These are phyloP conservation scores for Apodemia hepburni DNA, from an alignment of 2,888 invertebrate species.

Conservation along the genomic window DNA sequence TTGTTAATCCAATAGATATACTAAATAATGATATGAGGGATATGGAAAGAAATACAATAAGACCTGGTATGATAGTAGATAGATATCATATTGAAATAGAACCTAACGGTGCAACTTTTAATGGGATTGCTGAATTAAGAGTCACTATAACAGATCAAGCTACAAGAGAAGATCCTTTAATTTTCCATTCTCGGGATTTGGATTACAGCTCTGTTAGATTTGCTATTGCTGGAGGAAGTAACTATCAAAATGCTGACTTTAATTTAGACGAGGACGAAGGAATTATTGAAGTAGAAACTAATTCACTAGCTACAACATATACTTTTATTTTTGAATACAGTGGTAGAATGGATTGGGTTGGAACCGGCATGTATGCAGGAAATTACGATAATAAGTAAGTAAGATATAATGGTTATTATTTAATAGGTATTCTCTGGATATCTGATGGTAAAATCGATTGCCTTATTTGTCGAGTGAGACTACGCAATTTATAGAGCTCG, in stretches of 20 bases:
- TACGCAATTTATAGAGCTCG: no score
- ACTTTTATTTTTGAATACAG: slow-evolving; percentile 44
- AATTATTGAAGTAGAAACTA: slow-evolving; percentile 42
- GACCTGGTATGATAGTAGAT: slow-evolving; percentile 46
- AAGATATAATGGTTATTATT: neutral
- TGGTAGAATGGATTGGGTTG: slow-evolving; percentile 38
- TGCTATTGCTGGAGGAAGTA: slow-evolving; percentile 37
- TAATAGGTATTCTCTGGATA: no score
- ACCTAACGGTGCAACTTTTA: slow-evolving; percentile 41
- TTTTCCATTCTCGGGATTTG: slow-evolving; percentile 42
- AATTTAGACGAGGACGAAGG: slow-evolving; percentile 39
- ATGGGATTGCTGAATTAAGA: slow-evolving; percentile 39
- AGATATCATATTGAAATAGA: slow-evolving; percentile 43
- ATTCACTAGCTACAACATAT: slow-evolving; percentile 35
- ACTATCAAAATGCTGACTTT: slow-evolving; percentile 31
- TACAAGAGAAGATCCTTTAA: slow-evolving; percentile 41
- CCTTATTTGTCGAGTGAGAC: no score
- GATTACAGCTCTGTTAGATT: slow-evolving; percentile 39
- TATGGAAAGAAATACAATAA: slow-evolving; percentile 36
- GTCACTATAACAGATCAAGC: slow-evolving; percentile 37
- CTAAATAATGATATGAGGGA: slow-evolving; percentile 11
- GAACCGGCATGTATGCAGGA: slow-evolving; percentile 44
- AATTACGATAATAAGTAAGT: slow-evolving; percentile 43
- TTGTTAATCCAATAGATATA: neutral
- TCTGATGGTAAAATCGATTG: no score